Evolutionary conservation across 1,140 invertebrate genomes (phyloP).

Genomic region (Drosophila insularis): DNA sequence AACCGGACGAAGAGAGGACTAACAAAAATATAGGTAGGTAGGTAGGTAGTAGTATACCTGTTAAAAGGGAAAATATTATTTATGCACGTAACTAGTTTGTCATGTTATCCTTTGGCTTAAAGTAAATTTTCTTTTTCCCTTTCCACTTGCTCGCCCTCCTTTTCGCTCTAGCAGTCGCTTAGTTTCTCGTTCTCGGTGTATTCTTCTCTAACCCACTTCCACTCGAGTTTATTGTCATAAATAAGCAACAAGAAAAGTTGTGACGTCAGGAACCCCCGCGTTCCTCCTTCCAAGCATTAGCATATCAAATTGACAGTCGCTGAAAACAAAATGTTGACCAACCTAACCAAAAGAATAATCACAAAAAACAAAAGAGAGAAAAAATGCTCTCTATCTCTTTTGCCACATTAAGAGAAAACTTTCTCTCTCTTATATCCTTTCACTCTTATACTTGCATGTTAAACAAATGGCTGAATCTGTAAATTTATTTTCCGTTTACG

Average conservation of each 20-base stretch:
- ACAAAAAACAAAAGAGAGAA: neutral
- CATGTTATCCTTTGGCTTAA: conserved; percentile 67
- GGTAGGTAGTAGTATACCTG: conserved; percentile 7
- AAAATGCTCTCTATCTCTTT: neutral
- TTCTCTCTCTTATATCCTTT: neutral
- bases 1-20: conserved; percentile 14
- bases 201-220: neutral
- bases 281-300: conserved; percentile 9
- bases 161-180: too few species aligned
- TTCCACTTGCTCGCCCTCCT: neutral
- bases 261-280: conserved; percentile 7
- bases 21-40: conserved; percentile 14
- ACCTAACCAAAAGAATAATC: conserved; percentile 5
- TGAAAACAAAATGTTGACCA: conserved; percentile 6
- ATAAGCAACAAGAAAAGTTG: conserved; percentile 20
- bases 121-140: conserved; percentile 27
- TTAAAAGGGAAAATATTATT: conserved; percentile 58
- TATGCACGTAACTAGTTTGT: conserved; percentile 78
- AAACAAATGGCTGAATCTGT: conserved; percentile 5
- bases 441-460: conserved; percentile 36
- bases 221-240: conserved; percentile 35
- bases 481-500: neutral
- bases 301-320: conserved; percentile 33
- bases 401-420: neutral
- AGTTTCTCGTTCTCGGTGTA: neutral